A percentile compares a stretch with the other conserved stretches of the same genome.
phyloP scores from a whole-genome alignment of 1,140 invertebrate species.

The Caligus rogercresseyi region DNA sequence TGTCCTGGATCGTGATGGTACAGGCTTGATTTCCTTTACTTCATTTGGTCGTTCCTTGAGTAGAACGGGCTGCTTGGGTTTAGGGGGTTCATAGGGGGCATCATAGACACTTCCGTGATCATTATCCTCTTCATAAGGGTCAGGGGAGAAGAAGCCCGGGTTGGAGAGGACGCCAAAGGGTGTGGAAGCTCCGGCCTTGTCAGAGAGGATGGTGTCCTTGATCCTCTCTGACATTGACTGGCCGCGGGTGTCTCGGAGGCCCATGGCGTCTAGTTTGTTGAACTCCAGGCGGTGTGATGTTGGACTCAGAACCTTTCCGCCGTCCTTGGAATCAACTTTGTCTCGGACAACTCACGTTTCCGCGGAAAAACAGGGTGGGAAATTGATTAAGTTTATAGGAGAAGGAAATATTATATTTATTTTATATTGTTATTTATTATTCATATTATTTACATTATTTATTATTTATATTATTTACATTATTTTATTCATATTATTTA shows the following conservation, averaged over 20 bases:
- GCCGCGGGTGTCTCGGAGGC: background rate
- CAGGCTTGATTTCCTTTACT: slow-evolving; percentile 14
- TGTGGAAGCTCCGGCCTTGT: background rate
- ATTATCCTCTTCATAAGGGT: background rate
- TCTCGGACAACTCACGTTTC: slow-evolving; percentile 4
- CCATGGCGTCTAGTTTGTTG: slow-evolving; percentile 16
- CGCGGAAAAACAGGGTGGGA: too few species aligned
- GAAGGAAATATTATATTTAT: too few species aligned
- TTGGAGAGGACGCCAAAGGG: background rate
- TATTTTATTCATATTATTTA: too few species aligned
- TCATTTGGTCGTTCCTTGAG: slow-evolving; percentile 16
- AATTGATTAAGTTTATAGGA: too few species aligned
- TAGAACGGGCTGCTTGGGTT: slow-evolving; percentile 14
- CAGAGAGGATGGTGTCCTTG: slow-evolving; percentile 5
- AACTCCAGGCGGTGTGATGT: background rate
- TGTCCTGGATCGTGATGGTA: slow-evolving; percentile 12
- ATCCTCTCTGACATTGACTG: background rate
- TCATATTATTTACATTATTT: too few species aligned
- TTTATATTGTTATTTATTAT: too few species aligned
- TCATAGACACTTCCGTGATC: too few species aligned
- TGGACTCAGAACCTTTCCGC: slow-evolving; percentile 17
- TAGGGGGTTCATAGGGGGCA: slow-evolving; percentile 3
- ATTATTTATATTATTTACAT: too few species aligned
- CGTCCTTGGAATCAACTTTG: background rate
- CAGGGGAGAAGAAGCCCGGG: background rate